Evolutionary conservation across 2,113 vertebrate genomes (phyloP), one percentile per base, ranked within the genome.

Genomic region (Motacilla alba): DNA sequence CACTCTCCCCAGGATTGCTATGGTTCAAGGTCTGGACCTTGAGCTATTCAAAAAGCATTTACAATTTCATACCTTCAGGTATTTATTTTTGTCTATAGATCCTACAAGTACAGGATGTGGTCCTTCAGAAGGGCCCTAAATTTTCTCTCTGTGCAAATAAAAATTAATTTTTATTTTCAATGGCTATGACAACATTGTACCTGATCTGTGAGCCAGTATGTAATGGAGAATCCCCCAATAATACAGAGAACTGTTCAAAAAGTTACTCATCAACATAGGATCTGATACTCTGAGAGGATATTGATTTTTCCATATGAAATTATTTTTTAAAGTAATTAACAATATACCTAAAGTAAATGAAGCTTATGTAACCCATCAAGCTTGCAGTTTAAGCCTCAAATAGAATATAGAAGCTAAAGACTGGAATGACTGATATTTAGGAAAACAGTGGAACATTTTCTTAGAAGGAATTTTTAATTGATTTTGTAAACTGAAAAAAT

Each of bases 11-110:
- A 21, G 20, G 12, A 47, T 5, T 46, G 46, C 44, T 62, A 9
- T 6, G 16, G 43, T 35, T 72, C 78, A 83, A n/a, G 16, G 31
- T 9, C 66, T 72, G 15, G 28, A 91, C 50, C 31, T 53, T 43
- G 19, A 87, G 43, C 44, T 47, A 41, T 13, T 64, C 33, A 37
- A 59, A 88, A 88, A 37, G 11, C 22, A 64, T 78, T 53, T 82
- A 52, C 33, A 37, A 4, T 24, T 91, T 80, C 63, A n/a, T 85
- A 82, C 70, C 88, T 78, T 76, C 72, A 94, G 69, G 50, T 94
- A 95, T 91, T 95, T 95, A 83, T 79, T 95, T 83, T 83, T 94
- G 41, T 60, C 60, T 78, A 26, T 31, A n/a, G 55, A 83, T 95
- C 53, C 90, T 81, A 41, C 6, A 79, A 73, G 22, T 53, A 74